Base-by-base conservation (phyloP, 2,113 vertebrate genomes). In the Melanotaenia duboulayi region DNA sequence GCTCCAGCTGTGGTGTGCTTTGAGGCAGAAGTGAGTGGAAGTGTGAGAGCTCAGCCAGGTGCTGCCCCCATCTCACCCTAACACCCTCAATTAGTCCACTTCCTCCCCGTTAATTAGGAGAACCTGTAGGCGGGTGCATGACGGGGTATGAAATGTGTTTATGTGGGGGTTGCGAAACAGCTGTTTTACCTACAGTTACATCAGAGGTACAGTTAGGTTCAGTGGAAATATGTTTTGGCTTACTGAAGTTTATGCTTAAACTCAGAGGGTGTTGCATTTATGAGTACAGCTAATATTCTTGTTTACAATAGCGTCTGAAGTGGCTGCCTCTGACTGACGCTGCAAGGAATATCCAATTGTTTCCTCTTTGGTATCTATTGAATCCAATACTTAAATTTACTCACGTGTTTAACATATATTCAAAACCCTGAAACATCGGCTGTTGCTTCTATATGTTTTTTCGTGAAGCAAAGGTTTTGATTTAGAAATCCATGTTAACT, bases 71-170 rank as follows among this genome's bases (percentile, higher is more conserved):
- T 84, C 73, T 73, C 71, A 80, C 85, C 87, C 89, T 83, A 32
- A 90, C 87, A 82, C 81, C 82, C 64, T 84, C 57, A n/a, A 80
- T 77, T 70, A 70, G 66, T 78, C 77, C 71, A 90, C 88, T 92
- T 93, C 90, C 91, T 90, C 82, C 62, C n/a, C n/a, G 49, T 84
- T 93, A 90, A 92, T 91, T 91, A 90, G 74, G 57, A 83, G 68
- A 75, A 69, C 46, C 64, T 48, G 74, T 54, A 20, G 46, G 32
- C 51, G 57, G 19, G 16, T 46, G 37, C 11, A 13, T 12, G 57
- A 20, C 32, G 2, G 32, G 49, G 11, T 35, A 9, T 7, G n/a
- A 22, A 0, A 46, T 17, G 39, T 17, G 42, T 40, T 55, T 19
- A 13, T 55, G 28, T 17, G 25, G 54, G 48, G 40, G 48, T 52